phyloP scores from a whole-genome alignment of 2,113 vertebrate genomes.

The Pseudorectes ferrugineus region DNA sequence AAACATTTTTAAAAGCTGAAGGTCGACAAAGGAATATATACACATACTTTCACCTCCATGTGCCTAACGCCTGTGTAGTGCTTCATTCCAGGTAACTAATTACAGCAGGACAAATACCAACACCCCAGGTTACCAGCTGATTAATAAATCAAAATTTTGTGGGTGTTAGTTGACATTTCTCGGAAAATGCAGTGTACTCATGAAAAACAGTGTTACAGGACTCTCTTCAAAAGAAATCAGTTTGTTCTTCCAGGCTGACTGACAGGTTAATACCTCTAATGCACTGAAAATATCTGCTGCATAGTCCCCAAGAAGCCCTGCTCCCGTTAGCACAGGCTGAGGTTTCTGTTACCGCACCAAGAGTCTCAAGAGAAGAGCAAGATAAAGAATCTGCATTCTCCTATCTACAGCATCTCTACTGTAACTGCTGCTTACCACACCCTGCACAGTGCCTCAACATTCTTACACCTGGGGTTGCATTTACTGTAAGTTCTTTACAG shows the following conservation, averaged over 20 bases:
- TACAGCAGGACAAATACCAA: neutral
- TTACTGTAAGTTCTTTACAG: neutral
- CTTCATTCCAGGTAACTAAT: neutral
- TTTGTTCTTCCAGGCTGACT: neutral
- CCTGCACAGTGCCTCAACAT: rapidly evolving
- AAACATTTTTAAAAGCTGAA: neutral
- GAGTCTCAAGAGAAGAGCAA: neutral
- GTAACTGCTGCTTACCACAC: neutral
- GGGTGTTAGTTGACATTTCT: neutral
- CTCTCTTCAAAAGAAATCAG: neutral
- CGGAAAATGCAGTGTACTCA: neutral
- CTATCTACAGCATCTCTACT: neutral
- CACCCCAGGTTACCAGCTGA: neutral
- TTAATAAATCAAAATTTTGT: neutral
- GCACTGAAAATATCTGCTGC: neutral
- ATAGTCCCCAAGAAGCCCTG: neutral
- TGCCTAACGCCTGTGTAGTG: neutral
- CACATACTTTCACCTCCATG: neutral
- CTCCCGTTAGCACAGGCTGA: neutral
- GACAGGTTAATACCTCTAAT: neutral
- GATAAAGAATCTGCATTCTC: neutral
- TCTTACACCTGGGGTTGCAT: neutral
- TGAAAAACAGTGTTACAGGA: neutral
- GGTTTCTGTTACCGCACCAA: neutral
- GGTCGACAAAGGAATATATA: neutral